phyloP scores from a whole-genome alignment of 2,888 invertebrate genomes.

The Drosophila birchii region DNA sequence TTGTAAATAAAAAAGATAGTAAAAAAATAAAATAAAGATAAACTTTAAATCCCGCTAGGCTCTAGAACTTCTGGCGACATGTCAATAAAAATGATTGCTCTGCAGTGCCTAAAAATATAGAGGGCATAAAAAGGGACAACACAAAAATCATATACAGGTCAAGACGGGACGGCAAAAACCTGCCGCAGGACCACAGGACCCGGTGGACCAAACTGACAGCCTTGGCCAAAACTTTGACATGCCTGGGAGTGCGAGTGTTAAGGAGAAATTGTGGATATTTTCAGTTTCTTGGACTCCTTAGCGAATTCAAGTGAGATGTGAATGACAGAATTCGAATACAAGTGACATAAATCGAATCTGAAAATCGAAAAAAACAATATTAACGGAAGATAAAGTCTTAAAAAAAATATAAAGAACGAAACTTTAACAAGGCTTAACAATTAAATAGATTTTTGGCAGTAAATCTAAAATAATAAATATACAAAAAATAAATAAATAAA shows the following conservation, averaged over 20 bases:
- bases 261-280: not conserved
- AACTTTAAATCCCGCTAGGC: slow-evolving; percentile 19
- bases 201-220: slow-evolving; percentile 33
- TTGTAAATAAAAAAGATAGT: not conserved
- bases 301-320: slow-evolving; percentile 2
- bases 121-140: not conserved
- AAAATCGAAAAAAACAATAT: not conserved
- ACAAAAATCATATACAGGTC: slow-evolving; percentile 40
- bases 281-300: not conserved
- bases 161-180: slow-evolving; percentile 11
- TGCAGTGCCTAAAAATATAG: slow-evolving; percentile 34
- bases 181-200: slow-evolving; percentile 23
- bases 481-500: too few relatives aligned
- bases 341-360: not conserved
- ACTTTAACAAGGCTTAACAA: too few relatives aligned
- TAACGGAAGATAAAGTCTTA: not conserved
- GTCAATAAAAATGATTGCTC: slow-evolving; percentile 35
- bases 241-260: not conserved
- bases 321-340: not conserved
- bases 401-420: too few relatives aligned
- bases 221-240: slow-evolving; percentile 40
- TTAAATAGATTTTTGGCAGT: too few relatives aligned
- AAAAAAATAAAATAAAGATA: not conserved
- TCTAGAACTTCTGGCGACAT: slow-evolving; percentile 7
- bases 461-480: too few relatives aligned